These are phyloP conservation scores for Phalacrocorax brasilianus DNA, from an alignment of 2,113 vertebrate genomes.

Conservation along the genomic window DNA sequence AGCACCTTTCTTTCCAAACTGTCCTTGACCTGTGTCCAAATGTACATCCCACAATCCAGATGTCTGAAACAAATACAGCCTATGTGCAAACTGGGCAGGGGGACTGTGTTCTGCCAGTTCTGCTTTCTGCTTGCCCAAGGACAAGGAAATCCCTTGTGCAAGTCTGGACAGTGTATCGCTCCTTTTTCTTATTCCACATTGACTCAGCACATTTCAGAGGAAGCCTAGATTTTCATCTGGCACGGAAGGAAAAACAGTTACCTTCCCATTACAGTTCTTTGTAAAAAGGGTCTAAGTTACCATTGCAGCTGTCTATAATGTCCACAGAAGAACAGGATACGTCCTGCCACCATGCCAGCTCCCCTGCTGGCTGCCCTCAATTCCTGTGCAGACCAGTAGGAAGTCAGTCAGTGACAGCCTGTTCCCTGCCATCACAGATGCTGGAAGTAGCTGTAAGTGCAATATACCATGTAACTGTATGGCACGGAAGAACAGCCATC, in stretches of 20 bases:
- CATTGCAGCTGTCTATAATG: background rate
- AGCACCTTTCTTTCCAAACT: background rate
- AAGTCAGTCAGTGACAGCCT: background rate
- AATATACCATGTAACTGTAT: background rate
- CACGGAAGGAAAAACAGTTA: background rate
- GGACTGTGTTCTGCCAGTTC: background rate
- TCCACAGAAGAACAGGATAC: background rate
- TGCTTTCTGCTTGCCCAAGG: background rate
- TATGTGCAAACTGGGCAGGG: background rate
- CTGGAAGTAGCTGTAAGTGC: background rate
- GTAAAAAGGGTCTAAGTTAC: background rate
- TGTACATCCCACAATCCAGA: background rate
- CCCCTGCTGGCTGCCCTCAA: background rate
- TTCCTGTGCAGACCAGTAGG: background rate
- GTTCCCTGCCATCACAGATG: background rate
- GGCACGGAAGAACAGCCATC: background rate
- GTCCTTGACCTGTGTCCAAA: background rate
- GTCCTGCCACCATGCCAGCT: background rate
- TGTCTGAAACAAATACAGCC: background rate
- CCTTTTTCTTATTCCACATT: background rate
- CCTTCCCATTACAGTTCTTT: background rate
- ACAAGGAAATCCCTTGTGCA: conserved; percentile 18
- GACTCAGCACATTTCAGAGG: conserved; percentile 52
- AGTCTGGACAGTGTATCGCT: background rate
- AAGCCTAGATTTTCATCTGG: conserved; percentile 39